phyloP scores from a whole-genome alignment of 92 coral and sea anemone genomes.

The Epizoanthus fatuus region DNA sequence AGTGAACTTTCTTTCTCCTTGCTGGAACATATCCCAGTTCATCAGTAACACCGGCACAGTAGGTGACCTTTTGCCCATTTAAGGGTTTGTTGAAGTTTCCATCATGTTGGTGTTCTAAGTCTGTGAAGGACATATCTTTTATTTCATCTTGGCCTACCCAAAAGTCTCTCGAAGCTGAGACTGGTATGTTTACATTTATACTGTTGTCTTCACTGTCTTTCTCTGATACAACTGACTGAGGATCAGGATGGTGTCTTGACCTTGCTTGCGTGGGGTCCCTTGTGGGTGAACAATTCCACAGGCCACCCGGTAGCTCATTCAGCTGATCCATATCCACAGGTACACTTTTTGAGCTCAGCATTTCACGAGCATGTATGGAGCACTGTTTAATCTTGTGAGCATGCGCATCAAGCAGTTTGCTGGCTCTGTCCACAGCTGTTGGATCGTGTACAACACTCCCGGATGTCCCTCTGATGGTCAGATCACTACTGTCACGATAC shows the following conservation, averaged over 20 bases:
- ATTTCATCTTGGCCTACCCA: conserved; percentile 90
- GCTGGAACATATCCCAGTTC: background rate
- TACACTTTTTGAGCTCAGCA: conserved; percentile 83
- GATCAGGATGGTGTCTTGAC: background rate
- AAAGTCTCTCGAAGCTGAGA: conserved; percentile 54
- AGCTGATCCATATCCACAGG: conserved; percentile 59
- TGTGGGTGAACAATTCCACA: conserved; percentile 74
- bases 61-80: background rate
- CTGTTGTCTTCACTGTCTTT: background rate
- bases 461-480: conserved; percentile 83
- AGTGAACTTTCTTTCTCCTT: conserved; percentile 28
- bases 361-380: conserved; percentile 87
- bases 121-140: conserved; percentile 54
- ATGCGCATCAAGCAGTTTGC: conserved; percentile 84
- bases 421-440: conserved; percentile 89
- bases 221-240: background rate
- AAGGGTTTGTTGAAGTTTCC: background rate
- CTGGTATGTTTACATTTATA: conserved; percentile 7
- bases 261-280: background rate
- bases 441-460: conserved; percentile 87
- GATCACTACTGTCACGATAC: conserved; percentile 89
- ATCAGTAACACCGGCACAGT: background rate
- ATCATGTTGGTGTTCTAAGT: conserved; percentile 15
- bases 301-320: conserved; percentile 87
- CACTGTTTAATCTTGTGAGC: conserved; percentile 82